A percentile compares a stretch with the other conserved stretches of the same genome.
Conservation (phyloP, 30 jellyfish, hydroid and myxozoan species). For the Turritopsis rubra region DNA sequence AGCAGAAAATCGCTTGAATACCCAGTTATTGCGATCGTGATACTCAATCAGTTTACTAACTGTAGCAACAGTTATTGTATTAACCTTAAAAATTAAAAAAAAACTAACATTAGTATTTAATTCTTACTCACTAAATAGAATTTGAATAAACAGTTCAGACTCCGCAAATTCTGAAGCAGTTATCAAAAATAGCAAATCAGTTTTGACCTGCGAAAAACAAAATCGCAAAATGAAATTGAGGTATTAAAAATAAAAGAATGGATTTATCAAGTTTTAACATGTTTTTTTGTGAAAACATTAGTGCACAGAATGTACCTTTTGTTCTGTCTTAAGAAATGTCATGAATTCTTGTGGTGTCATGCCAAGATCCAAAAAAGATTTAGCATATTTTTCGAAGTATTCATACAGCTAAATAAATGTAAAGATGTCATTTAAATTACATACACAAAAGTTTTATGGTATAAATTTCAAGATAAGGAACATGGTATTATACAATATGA, state of each 20-base stretch:
- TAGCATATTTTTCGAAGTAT: slow-evolving; percentile 39
- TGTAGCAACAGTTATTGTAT: slow-evolving; percentile 30
- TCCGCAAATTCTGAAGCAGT: too few species aligned
- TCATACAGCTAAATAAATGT: slow-evolving; percentile 42
- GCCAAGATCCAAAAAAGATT: slow-evolving; percentile 62
- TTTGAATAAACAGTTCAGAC: too few species aligned
- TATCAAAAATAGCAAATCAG: too few species aligned
- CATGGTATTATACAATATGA: not conserved
- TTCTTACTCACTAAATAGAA: too few species aligned
- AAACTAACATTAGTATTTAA: too few species aligned
- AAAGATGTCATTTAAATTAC: not conserved
- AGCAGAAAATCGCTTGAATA: slow-evolving; percentile 67
- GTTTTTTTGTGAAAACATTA: too few species aligned
- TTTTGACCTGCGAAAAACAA: not conserved
- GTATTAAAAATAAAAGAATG: too few species aligned
- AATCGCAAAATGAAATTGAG: not conserved
- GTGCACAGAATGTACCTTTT: too few species aligned
- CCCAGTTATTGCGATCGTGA: slow-evolving; percentile 51
- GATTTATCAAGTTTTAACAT: too few species aligned
- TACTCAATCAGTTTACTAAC: slow-evolving; percentile 57
- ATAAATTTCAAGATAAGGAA: too few species aligned
- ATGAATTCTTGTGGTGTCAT: slow-evolving; percentile 61
- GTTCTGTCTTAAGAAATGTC: slow-evolving; percentile 46
- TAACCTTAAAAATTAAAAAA: slow-evolving; percentile 35
- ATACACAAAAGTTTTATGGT: too few species aligned